These are phyloP conservation scores for Neocloeon triangulifer DNA, from an alignment of 1,140 invertebrate species.

Conservation along the genomic window DNA sequence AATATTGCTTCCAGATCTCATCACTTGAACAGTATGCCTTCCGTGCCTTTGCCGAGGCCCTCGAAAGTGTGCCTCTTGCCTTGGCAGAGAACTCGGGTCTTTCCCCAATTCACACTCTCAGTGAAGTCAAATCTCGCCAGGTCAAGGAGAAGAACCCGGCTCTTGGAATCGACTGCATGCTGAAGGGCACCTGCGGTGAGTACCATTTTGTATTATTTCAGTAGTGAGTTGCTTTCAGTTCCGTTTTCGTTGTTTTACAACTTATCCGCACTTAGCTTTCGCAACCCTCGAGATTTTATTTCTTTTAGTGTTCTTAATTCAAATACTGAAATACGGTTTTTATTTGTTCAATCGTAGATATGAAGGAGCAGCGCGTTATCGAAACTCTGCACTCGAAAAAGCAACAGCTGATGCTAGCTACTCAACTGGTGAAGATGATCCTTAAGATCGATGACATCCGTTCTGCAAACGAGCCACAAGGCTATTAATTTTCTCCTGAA, in stretches of 20 bases:
- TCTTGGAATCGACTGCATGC: constrained; percentile 90
- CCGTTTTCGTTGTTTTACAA: neutral
- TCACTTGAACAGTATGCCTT: constrained; percentile 95
- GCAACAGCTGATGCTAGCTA: constrained; percentile 90
- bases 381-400: constrained; percentile 95
- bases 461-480: no score
- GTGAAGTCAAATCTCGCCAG: constrained; percentile 80
- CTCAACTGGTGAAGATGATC: constrained; percentile 97
- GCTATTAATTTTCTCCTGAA: no score
- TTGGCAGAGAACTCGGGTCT: constrained; percentile 93
- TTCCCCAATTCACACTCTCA: constrained; percentile 74
- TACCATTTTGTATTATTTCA: constrained; percentile 7
- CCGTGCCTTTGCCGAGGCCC: constrained; percentile 82
- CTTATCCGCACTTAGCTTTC: no score
- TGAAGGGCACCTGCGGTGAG: constrained; percentile 50
- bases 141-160: constrained; percentile 61
- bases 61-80: constrained; percentile 86
- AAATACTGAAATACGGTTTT: no score
- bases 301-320: no score
- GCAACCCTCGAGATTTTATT: neutral
- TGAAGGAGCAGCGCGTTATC: constrained; percentile 89
- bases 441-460: constrained; percentile 98
- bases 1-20: constrained; percentile 33
- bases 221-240: neutral
- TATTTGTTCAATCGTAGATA: constrained; percentile 39